A percentile compares a stretch with the other conserved stretches of the same genome.
Evolutionary conservation across 2,797 vertebrate species (phyloP).

Genomic region (Phrynocephalus vlangalii): DNA sequence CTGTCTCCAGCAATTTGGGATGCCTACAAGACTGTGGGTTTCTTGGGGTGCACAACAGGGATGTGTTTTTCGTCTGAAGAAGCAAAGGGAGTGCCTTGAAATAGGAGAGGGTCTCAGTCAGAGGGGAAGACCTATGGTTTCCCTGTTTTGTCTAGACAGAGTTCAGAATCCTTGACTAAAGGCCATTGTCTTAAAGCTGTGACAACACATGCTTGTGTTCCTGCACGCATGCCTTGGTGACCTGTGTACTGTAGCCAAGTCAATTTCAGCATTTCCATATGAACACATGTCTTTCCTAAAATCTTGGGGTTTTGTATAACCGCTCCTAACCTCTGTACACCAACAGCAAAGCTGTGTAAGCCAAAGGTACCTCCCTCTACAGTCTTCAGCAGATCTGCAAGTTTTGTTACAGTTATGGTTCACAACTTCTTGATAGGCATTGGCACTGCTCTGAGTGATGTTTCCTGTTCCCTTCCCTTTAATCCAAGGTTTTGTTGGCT

Average conservation of each 20-base stretch:
- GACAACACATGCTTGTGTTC: constrained; percentile 27
- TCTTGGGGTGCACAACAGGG: neutral
- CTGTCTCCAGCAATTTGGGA: neutral
- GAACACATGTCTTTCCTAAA: constrained; percentile 2
- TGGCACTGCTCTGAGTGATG: neutral
- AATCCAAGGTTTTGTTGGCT: constrained; percentile 19
- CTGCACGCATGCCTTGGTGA: neutral
- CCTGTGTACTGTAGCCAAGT: neutral
- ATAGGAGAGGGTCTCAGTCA: neutral
- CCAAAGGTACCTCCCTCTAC: neutral
- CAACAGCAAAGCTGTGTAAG: too few species aligned
- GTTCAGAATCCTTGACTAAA: constrained; percentile 6
- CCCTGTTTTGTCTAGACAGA: neutral
- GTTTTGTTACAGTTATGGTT: neutral
- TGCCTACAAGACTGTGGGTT: neutral
- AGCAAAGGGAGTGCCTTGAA: neutral
- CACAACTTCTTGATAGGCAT: neutral
- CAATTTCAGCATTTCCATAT: constrained; percentile 28
- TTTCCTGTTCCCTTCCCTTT: constrained; percentile 18
- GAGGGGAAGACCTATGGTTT: neutral
- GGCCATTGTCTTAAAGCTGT: constrained; percentile 21
- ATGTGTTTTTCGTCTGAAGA: neutral
- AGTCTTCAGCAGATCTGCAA: neutral
- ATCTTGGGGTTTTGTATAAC: constrained; percentile 8
- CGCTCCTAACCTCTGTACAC: neutral